Base-by-base conservation (phyloP, 2,888 invertebrate species). In the Fissipunctia ypsillon region DNA sequence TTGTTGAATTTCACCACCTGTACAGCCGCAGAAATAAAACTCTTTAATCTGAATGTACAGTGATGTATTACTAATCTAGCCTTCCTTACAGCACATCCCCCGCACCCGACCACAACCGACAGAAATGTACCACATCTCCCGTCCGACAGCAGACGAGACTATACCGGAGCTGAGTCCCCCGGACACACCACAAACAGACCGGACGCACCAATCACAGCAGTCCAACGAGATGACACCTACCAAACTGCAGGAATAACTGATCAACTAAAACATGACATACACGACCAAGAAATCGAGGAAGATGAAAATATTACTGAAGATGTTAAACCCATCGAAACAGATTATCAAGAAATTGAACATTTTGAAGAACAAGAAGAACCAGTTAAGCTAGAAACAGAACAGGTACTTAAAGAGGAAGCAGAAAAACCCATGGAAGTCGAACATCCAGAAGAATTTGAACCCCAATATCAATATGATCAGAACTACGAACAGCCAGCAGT, bases 101-200 rank as follows among this genome's bases (percentile, higher is more conserved):
- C 96, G 96, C 93, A 93, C 95, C 68, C 91, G 85, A 78, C 95
- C 92, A 54, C 92, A 88, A 72, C 95, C 92, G 84, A 91, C 91
- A 84, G 95, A 94, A 90, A 90, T 92, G 84, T 91, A 90, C 89
- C 92, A 90, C 77, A 89, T 92, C 63, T 92, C 93, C 82, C 93
- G 83, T 64, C 95, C 94, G 80, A 84, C 89, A 71, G 93, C 94
- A 82, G 96, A 95, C 91, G 89, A 90, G 88, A 93, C 91, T 63
- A 95, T 96, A 59, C 95, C 95, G 66, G 96, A 95, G 86, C 82
- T 95, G 91, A 95, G 91, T 75, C 96, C 96, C 31, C 95, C 95
- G 80, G 94, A 93, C 68, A 93, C 94, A 2, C 95, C 95, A 41
- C 88, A 88, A 84, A 90, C 85, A 69, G 83, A 88, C 85, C 90